These are phyloP conservation scores for Piaya cayana DNA, from an alignment of 2,113 vertebrate genomes.

Conservation along the genomic window DNA sequence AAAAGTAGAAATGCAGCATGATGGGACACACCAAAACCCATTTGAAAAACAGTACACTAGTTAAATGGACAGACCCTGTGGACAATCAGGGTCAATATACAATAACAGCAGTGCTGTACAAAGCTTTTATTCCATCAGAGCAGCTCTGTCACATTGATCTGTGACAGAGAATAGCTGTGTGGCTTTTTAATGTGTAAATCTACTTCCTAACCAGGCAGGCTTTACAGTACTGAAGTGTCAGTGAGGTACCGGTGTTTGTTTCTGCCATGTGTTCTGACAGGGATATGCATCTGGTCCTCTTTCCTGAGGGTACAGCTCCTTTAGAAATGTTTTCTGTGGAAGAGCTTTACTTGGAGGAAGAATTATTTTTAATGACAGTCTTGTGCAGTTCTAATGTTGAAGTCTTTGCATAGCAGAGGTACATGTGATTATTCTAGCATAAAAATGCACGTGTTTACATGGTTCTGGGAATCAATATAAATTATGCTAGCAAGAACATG, in stretches of 20 bases:
- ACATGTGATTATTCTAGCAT: not conserved
- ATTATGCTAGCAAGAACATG: not conserved
- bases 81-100: slow-evolving; percentile 1
- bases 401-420: not conserved
- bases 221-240: not conserved
- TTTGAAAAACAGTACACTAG: not conserved
- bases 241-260: not conserved
- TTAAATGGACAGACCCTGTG: not conserved
- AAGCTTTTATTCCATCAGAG: not conserved
- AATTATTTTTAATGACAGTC: not conserved
- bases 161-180: not conserved
- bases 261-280: not conserved
- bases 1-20: not conserved
- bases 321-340: not conserved
- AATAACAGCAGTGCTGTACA: not conserved
- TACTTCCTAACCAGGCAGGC: not conserved
- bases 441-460: not conserved
- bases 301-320: not conserved
- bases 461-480: not conserved
- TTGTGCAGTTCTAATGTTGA: not conserved
- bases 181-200: not conserved
- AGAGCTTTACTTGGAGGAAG: not conserved
- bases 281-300: not conserved
- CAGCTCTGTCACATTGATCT: not conserved
- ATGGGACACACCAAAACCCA: not conserved